Evolutionary conservation across 2,888 invertebrate species (phyloP).

Genomic region (Heliconius charithonia): DNA sequence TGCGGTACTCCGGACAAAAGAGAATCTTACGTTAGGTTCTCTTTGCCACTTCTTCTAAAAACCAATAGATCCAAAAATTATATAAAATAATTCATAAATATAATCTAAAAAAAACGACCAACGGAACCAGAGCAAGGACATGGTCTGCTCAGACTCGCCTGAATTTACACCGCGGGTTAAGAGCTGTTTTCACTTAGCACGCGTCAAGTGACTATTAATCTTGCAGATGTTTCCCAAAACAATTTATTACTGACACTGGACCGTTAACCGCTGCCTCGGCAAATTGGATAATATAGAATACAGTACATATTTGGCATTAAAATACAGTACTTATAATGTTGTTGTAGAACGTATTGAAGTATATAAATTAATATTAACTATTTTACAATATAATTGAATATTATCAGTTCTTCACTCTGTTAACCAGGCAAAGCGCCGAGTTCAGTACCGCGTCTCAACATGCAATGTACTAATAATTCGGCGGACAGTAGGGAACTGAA

Average conservation of each 20-base stretch:
- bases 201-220: constrained; percentile 77
- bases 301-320: constrained; percentile 54
- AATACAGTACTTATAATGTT: constrained; percentile 21
- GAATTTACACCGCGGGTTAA: constrained; percentile 53
- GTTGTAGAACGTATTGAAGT: not conserved
- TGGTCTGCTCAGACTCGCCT: not conserved
- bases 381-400: too few species aligned
- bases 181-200: constrained; percentile 69
- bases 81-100: not conserved
- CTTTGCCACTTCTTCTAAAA: too few species aligned
- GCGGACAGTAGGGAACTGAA: too few species aligned
- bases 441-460: too few species aligned
- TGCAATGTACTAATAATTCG: too few species aligned
- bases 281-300: constrained; percentile 69
- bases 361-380: too few species aligned
- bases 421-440: too few species aligned
- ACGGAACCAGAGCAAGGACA: not conserved
- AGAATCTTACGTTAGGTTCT: too few species aligned
- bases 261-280: constrained; percentile 62
- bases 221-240: constrained; percentile 74
- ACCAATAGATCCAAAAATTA: too few species aligned
- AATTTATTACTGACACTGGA: constrained; percentile 73
- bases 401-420: too few species aligned
- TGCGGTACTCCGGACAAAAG: too few species aligned
- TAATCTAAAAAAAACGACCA: not conserved